Evolutionary conservation across 2,113 vertebrate species (phyloP).

Genomic region (Pipa parva): DNA sequence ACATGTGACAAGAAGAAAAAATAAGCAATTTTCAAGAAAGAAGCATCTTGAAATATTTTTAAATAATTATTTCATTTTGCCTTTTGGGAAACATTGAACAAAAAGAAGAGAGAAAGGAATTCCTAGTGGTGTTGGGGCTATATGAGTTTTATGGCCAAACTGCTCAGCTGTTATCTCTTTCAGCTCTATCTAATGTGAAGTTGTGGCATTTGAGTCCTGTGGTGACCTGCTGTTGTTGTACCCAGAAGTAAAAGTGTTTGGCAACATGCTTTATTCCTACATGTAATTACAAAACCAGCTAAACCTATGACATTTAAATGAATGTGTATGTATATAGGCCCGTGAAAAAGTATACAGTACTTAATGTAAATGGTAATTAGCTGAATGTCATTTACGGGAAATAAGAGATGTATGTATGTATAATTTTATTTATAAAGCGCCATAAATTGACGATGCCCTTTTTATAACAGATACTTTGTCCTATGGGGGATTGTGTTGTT

Average conservation of each 20-base stretch:
- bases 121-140: neutral
- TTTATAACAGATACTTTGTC: too few species aligned
- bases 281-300: neutral
- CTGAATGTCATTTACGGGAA: too few species aligned
- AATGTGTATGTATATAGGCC: neutral
- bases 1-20: neutral
- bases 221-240: conserved; percentile 29
- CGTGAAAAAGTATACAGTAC: neutral
- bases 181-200: conserved; percentile 30
- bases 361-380: conserved; percentile 18
- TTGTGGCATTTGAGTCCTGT: conserved; percentile 32
- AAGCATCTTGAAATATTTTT: conserved; percentile 32
- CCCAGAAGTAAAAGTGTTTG: conserved; percentile 21
- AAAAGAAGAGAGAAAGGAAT: neutral
- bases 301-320: neutral
- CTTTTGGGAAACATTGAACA: conserved; percentile 16
- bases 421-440: conserved; percentile 15
- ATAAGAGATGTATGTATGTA: too few species aligned
- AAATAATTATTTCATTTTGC: conserved; percentile 25
- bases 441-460: conserved; percentile 12
- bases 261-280: conserved; percentile 28
- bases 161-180: conserved; percentile 36
- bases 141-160: conserved; percentile 10
- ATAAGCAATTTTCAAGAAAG: neutral
- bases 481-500: too few species aligned